Conservation (phyloP, 1,140 invertebrate genomes). For the Drosophila chauvacae region DNA sequence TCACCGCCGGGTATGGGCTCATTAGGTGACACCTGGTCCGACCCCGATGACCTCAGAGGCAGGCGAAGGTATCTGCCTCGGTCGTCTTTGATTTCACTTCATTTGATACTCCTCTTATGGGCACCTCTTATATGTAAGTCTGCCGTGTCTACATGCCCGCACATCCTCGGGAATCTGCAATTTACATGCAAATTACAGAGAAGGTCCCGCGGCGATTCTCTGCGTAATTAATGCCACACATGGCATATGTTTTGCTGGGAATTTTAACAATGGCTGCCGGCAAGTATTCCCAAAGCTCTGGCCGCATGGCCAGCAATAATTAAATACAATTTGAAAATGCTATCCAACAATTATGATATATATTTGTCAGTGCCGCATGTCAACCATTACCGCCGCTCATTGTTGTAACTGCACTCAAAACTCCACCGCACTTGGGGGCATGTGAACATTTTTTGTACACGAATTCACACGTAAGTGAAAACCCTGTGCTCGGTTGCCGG, state of each 20-base stretch:
- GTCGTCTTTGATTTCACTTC: slow-evolving; percentile 47
- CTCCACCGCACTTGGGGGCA: slow-evolving; percentile 14
- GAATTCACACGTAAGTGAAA: slow-evolving; percentile 30
- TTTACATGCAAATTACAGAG: slow-evolving; percentile 41
- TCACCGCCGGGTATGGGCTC: slow-evolving; percentile 39
- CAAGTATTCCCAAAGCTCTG: slow-evolving; percentile 19
- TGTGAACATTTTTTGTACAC: slow-evolving; percentile 40
- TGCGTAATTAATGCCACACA: slow-evolving; percentile 51
- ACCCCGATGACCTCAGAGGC: slow-evolving; percentile 12
- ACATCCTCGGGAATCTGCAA: slow-evolving; percentile 28
- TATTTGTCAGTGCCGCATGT: slow-evolving; percentile 51
- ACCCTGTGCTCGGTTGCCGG: background rate
- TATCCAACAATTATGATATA: slow-evolving; percentile 61
- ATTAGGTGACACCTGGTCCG: slow-evolving; percentile 47
- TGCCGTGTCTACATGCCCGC: background rate
- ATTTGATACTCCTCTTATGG: slow-evolving; percentile 21
- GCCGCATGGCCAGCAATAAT: slow-evolving; percentile 45
- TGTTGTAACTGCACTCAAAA: slow-evolving; percentile 45
- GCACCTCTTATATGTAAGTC: background rate
- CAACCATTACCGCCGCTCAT: slow-evolving; percentile 26
- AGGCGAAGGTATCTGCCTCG: background rate
- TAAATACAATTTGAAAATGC: slow-evolving; percentile 58
- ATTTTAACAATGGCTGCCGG: slow-evolving; percentile 25
- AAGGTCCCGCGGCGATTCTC: slow-evolving; percentile 26
- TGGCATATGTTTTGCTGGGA: slow-evolving; percentile 33